phyloP scores from a whole-genome alignment of 2,113 vertebrate genomes.

The Anseranas semipalmata region DNA sequence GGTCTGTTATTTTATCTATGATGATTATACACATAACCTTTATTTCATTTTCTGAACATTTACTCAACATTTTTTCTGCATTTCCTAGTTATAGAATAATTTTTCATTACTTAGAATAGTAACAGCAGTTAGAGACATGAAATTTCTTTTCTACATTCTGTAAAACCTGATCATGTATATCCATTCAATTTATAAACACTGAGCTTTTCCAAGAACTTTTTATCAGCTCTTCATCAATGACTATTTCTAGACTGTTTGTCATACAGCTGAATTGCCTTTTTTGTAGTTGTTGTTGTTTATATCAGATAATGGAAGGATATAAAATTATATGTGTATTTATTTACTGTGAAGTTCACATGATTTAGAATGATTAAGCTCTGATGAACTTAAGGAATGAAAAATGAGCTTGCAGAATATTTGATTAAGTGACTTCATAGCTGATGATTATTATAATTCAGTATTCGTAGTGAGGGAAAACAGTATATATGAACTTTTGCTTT shows the following conservation, averaged over 20 bases:
- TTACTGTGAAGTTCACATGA: neutral
- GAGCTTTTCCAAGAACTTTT: neutral
- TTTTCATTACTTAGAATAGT: neutral
- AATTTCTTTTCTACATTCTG: neutral
- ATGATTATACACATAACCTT: neutral
- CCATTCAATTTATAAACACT: neutral
- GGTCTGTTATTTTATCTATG: neutral
- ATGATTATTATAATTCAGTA: neutral
- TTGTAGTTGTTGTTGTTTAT: neutral
- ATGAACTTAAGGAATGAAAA: constrained; percentile 21
- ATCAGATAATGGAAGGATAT: neutral
- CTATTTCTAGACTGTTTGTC: neutral
- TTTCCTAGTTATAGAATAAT: neutral
- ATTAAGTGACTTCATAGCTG: neutral
- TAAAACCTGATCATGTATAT: neutral
- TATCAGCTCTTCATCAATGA: neutral
- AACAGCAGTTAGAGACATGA: neutral
- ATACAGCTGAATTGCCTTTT: neutral
- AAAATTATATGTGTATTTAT: neutral
- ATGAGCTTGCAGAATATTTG: neutral
- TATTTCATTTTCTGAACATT: neutral
- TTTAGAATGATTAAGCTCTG: neutral
- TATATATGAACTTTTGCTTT: neutral
- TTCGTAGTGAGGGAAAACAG: neutral
- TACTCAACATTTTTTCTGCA: neutral